Evolutionary conservation across 1,140 invertebrate species (phyloP), one percentile per base, ranked within the genome.

Genomic region (Bombus soroeensis): DNA sequence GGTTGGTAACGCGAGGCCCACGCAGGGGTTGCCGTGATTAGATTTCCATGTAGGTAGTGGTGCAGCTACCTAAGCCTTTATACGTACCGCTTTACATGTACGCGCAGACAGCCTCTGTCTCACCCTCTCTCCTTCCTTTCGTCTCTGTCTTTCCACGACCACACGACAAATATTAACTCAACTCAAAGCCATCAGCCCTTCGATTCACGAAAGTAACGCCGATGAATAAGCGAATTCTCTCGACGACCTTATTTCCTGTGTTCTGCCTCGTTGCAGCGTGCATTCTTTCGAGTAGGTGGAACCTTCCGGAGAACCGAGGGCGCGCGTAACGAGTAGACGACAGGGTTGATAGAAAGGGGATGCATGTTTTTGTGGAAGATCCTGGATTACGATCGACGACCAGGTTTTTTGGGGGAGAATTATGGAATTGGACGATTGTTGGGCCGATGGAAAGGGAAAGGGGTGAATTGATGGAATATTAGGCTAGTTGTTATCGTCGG

Each of bases 31-130:
- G 93, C 91, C 86, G 92, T 94, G 93, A 94, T 94, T 94, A 93
- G 92, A 94, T 94, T 94, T 94, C 91, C 93, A 93, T 94, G 93
- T 88, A 90, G 93, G 93, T 93, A 92, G 88, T 81, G 59, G 85
- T 83, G 64, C 82, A 84, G n/a, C 86, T 76, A 88, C 81, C 86
- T 90, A 90, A 90, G 88, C 89, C 89, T 90, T 90, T 88, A 90
- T 81, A 78, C 72, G 88, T 89, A 72, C 18, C 79, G 79, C 76
- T 86, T 73, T 74, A 39, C 73, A 87, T 47, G 81, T 87, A 77
- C 53, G 32, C 32, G 13, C 57, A 77, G 74, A 25, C 34, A n/a
- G 25, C 13, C 28, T 9, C 75, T 18, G 25, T 88, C 81, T 72
- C 85, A 41, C 15, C 73, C 72, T 73, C 47, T 64, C n/a, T 28